Percentiles rank a stretch among this genome's conserved stretches.
Conservation (phyloP, 2,797 vertebrate species). For the Garrulus glandarius region DNA sequence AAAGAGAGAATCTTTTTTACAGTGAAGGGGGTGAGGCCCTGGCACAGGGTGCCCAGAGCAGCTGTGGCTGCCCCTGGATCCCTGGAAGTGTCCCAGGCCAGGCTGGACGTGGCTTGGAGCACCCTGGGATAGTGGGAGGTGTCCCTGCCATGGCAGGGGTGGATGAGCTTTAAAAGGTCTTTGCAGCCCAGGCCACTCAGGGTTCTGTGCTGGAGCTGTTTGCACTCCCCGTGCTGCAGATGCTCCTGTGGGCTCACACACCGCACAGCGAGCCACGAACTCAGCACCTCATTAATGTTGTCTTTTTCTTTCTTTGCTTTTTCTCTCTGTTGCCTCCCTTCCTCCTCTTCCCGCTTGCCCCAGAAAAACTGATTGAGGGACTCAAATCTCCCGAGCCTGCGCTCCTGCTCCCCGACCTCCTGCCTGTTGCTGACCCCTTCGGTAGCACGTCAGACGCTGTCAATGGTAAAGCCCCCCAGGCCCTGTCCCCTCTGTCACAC, state of each 20-base stretch:
- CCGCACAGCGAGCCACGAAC: neutral
- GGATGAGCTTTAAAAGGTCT: neutral
- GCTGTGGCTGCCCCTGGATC: neutral
- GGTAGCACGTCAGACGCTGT: constrained; percentile 81
- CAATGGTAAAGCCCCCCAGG: constrained; percentile 79
- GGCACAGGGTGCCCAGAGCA: neutral
- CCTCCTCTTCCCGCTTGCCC: constrained; percentile 47
- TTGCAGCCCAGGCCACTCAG: neutral
- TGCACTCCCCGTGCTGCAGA: neutral
- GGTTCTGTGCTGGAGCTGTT: neutral
- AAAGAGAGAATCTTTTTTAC: neutral
- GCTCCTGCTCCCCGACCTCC: constrained; percentile 87
- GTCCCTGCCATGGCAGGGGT: neutral
- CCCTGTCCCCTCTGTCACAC: neutral
- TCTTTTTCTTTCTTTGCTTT: neutral
- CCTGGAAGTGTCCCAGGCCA: neutral
- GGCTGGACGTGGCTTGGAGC: neutral
- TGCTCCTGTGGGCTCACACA: neutral
- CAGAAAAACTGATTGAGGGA: constrained; percentile 92
- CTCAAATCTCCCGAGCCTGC: constrained; percentile 88
- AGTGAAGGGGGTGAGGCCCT: neutral
- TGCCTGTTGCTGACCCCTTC: constrained; percentile 88
- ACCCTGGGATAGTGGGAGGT: neutral
- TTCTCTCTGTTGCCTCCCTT: constrained; percentile 50
- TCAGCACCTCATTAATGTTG: neutral